These are phyloP conservation scores for Onychorhynchus coronatus DNA, from an alignment of 2,113 vertebrate genomes.

Conservation along the genomic window DNA sequence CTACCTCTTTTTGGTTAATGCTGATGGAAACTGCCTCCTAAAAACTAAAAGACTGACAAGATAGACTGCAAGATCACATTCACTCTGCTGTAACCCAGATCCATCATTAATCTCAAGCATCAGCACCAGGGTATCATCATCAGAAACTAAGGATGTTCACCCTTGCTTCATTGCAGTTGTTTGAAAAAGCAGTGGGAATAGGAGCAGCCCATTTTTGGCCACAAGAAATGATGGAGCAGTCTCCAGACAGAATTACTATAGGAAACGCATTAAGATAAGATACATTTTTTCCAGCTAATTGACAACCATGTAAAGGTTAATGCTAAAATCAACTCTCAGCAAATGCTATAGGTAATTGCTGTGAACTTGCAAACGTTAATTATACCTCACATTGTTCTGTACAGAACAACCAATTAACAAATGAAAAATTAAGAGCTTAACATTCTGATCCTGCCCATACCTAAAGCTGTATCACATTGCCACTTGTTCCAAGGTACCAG, in stretches of 20 bases:
- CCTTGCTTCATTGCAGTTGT: neutral
- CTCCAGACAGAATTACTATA: neutral
- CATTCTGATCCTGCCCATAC: neutral
- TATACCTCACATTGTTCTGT: neutral
- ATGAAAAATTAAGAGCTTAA: neutral
- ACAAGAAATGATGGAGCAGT: neutral
- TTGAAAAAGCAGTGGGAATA: neutral
- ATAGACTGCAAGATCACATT: neutral
- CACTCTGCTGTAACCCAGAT: neutral
- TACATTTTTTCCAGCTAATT: neutral
- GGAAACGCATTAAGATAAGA: neutral
- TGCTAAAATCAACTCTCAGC: neutral
- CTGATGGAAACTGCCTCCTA: neutral
- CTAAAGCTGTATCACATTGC: neutral
- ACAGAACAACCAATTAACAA: neutral
- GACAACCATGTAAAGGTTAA: conserved; percentile 19
- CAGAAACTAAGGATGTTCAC: neutral
- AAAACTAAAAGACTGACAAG: neutral
- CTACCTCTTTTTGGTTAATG: neutral
- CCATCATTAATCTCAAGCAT: neutral
- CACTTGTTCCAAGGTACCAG: neutral
- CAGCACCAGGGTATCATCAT: neutral
- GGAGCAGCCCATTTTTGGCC: neutral
- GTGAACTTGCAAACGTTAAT: neutral
- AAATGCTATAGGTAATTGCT: conserved; percentile 19